phyloP scores from a whole-genome alignment of 2,113 vertebrate species.

The Nansenia antarctica region DNA sequence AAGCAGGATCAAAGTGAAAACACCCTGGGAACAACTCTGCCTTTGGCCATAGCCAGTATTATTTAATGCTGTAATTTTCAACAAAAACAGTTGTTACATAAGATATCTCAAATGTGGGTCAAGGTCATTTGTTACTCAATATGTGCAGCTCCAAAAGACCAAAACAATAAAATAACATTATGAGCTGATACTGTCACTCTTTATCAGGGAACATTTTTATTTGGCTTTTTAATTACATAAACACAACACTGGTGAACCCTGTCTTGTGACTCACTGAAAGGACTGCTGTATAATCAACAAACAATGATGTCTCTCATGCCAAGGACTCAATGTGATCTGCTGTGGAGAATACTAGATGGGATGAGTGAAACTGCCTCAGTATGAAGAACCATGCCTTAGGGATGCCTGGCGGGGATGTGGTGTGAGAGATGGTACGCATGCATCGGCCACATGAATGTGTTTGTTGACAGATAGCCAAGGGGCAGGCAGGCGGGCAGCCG shows the following conservation, averaged over 20 bases:
- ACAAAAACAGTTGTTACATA: conserved; percentile 9
- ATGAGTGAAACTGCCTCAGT: background rate
- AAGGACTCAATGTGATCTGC: conserved; percentile 18
- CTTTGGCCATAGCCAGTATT: conserved; percentile 21
- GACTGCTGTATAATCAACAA: conserved; percentile 34
- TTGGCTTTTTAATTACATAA: conserved; percentile 45
- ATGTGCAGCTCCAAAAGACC: background rate
- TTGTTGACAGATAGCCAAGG: background rate
- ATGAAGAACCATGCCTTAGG: background rate
- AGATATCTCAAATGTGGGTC: conserved; percentile 3
- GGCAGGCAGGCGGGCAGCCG: background rate
- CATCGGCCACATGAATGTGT: background rate
- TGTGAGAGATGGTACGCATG: background rate
- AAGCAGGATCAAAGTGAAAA: conserved; percentile 8
- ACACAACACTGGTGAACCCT: conserved; percentile 23
- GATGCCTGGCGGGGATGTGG: background rate
- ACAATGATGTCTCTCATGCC: conserved; percentile 47
- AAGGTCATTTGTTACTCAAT: conserved; percentile 44
- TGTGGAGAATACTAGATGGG: conserved; percentile 2
- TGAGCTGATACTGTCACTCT: conserved; percentile 22
- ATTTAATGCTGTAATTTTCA: conserved; percentile 17
- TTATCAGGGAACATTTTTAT: conserved; percentile 35
- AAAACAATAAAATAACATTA: conserved; percentile 44
- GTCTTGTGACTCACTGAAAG: conserved; percentile 40
- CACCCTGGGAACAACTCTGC: conserved; percentile 19